Evolutionary conservation across 2,888 invertebrate species (phyloP).

Genomic region (Diloba caeruleocephala): DNA sequence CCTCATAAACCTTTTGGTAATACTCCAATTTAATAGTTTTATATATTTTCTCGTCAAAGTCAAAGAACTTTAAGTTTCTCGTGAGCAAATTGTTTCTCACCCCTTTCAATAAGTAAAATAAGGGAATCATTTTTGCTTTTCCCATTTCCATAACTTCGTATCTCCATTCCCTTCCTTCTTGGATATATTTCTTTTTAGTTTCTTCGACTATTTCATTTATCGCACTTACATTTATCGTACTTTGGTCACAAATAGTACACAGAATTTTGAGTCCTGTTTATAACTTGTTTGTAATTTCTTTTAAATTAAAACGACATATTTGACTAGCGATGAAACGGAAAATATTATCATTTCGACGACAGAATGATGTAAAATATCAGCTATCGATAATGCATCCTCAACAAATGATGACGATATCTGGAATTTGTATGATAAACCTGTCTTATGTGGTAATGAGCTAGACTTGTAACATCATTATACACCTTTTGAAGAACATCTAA

Average conservation of each 20-base stretch:
- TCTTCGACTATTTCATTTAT: conserved; percentile 4
- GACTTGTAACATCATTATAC: too few species aligned
- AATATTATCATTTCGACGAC: too few species aligned
- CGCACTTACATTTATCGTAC: conserved; percentile 3
- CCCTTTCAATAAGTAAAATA: too few species aligned
- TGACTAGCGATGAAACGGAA: too few species aligned
- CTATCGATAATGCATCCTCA: too few species aligned
- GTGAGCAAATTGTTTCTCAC: conserved; percentile 4
- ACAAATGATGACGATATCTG: too few species aligned
- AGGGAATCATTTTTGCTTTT: conserved; percentile 2
- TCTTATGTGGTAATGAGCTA: too few species aligned
- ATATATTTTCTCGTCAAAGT: conserved; percentile 6
- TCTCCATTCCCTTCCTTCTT: conserved; percentile 5
- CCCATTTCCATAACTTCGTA: conserved; percentile 3
- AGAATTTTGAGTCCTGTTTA: conserved; percentile 9
- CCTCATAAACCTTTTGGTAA: conserved; percentile 2
- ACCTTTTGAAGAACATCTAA: too few species aligned
- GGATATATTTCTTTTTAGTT: conserved; percentile 2
- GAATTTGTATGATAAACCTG: too few species aligned
- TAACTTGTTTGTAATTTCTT: too few species aligned
- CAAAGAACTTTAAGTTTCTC: conserved; percentile 7
- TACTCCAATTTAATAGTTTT: conserved; percentile 21
- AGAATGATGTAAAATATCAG: too few species aligned
- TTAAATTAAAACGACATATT: too few species aligned
- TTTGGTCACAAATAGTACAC: conserved; percentile 2